These are phyloP conservation scores for Fopius arisanus DNA, from an alignment of 1,140 invertebrate genomes.

Conservation along the genomic window DNA sequence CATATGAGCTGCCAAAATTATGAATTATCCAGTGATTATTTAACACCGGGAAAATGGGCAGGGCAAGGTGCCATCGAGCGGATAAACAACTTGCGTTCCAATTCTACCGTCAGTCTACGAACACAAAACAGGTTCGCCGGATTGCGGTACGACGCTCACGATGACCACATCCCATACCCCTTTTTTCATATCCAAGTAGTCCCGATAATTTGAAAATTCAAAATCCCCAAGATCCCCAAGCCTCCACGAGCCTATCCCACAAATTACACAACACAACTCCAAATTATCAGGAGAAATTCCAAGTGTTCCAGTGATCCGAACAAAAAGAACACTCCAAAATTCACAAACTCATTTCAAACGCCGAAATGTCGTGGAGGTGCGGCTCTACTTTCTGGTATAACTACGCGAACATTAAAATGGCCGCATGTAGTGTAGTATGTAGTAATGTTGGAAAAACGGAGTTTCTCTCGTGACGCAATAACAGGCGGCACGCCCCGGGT, in stretches of 20 bases:
- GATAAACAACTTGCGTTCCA: conserved; percentile 43
- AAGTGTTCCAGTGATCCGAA: too few relatives aligned
- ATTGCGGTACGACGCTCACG: conserved; percentile 34
- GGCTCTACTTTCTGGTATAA: conserved; percentile 35
- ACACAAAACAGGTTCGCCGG: conserved; percentile 40
- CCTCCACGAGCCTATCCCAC: neutral
- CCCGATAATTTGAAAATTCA: neutral
- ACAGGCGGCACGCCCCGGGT: conserved; percentile 38
- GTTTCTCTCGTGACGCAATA: conserved; percentile 51
- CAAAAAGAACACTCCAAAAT: neutral
- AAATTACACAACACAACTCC: neutral
- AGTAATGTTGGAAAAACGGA: conserved; percentile 24
- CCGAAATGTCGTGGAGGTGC: neutral
- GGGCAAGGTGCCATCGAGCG: conserved; percentile 24
- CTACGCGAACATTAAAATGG: conserved; percentile 44
- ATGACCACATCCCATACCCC: conserved; percentile 40
- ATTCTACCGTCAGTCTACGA: conserved; percentile 37
- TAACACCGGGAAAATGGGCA: conserved; percentile 17
- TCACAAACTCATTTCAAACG: too few relatives aligned
- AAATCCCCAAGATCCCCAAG: too few relatives aligned
- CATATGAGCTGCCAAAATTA: neutral
- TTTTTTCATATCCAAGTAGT: neutral
- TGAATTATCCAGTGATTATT: neutral
- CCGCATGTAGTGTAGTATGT: neutral
- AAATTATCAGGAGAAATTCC: too few relatives aligned